These are phyloP conservation scores for Rhizomys pruinosus DNA, from an alignment of 2,113 vertebrate species.

Conservation along the genomic window DNA sequence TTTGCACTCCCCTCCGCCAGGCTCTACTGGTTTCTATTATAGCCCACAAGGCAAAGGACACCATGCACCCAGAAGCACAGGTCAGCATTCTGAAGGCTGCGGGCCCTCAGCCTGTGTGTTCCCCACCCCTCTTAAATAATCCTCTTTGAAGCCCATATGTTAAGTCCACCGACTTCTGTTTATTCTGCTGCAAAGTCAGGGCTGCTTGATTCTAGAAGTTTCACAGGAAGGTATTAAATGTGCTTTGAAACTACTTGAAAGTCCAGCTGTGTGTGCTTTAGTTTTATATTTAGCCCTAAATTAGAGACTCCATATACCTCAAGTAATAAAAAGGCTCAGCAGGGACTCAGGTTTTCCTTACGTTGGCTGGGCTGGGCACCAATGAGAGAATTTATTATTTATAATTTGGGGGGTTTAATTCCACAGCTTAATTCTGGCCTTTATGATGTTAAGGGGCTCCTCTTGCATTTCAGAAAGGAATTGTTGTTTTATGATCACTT, in stretches of 20 bases:
- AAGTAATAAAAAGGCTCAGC: slow-evolving; percentile 75
- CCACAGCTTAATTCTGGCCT: slow-evolving; percentile 57
- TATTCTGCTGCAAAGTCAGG: slow-evolving; percentile 41
- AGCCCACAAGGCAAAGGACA: not conserved
- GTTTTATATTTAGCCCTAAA: slow-evolving; percentile 82
- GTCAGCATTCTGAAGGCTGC: not conserved
- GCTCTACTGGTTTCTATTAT: slow-evolving; percentile 39
- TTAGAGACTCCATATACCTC: slow-evolving; percentile 74
- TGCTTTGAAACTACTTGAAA: slow-evolving; percentile 80
- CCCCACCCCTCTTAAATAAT: slow-evolving; percentile 37
- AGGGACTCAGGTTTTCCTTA: slow-evolving; percentile 46
- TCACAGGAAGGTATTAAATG: slow-evolving; percentile 71
- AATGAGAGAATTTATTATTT: slow-evolving; percentile 69
- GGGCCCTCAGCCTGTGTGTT: fast-evolving
- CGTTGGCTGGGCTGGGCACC: not conserved
- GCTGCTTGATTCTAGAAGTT: slow-evolving; percentile 55
- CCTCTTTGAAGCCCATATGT: slow-evolving; percentile 42
- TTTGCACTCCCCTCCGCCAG: not conserved
- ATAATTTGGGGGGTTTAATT: slow-evolving; percentile 38
- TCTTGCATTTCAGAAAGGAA: slow-evolving; percentile 53
- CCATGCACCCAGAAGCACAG: not conserved
- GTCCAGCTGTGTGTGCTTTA: slow-evolving; percentile 81
- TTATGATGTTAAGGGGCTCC: not conserved
- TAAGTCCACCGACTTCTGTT: slow-evolving; percentile 59
- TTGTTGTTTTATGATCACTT: not conserved